Evolutionary conservation across 2,888 invertebrate genomes (phyloP), one percentile per base, ranked within the genome.

Genomic region (Pachliopta kotzebuea): DNA sequence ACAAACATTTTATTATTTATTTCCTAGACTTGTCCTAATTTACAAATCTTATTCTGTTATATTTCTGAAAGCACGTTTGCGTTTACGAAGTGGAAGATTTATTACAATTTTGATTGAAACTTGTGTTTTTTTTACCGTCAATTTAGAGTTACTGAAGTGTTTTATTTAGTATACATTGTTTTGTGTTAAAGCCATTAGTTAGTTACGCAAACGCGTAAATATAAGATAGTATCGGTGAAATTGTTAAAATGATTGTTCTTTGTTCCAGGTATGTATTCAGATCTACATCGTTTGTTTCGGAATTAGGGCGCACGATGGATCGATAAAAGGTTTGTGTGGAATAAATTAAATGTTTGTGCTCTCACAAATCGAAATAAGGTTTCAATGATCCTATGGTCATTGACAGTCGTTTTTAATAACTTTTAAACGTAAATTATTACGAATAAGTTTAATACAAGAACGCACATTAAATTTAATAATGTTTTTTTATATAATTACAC

Each of bases 211-310:
- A 72, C 70, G 68, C 69, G 66, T 67, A 61, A 62, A 49, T 61
- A 23, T 29, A 56, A 69, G 79, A 81, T 81, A 69, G 66, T 78
- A 78, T 80, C 78, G 72, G 53, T 67, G 71, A 64, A 74, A 75
- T 75, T 74, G 71, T 74, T 73, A 74, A 77, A 80, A 75, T 76
- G 77, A 83, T 81, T 75, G 77, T 87, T 87, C 84, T 87, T 88
- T 87, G 86, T 88, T 88, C 68, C 86, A 87, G 87, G 88, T 88
- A 86, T 71, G 83, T 84, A 82, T 70, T 73, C 71, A 73, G 81
- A 81, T 75, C 72, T 67, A 69, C 67, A 69, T 67, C 64, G 67
- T 70, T 66, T 69, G 70, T 76, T 75, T 69, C 65, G 70, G 71
- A 74, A 71, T 74, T 71, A 71, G 71, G 74, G 77, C 78, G 72